Base-by-base conservation (phyloP, 2,113 vertebrate genomes). In the Emydocephalus ijimae region DNA sequence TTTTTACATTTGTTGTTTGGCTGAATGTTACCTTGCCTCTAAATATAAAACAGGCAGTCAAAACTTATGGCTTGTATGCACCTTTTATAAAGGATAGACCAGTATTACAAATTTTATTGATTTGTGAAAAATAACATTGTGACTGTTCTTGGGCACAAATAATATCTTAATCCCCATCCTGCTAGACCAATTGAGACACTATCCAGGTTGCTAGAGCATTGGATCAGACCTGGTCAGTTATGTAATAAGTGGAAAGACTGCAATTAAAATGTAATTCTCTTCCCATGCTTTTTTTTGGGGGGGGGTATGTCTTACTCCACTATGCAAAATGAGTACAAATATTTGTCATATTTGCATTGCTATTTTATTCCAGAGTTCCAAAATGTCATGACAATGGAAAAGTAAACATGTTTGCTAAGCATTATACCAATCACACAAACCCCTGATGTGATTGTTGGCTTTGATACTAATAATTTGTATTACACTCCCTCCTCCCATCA, bases 401-500 rank as follows among this genome's bases (percentile, higher is more conserved):
- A 95, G 85, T 89, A 87, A 93, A 61, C 50, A 69, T 24, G 52
- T 90, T 89, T 91, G 0, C 4, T 92, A 93, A 94, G 85, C 4
- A 0, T 91, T n/a, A 93, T 59, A 57, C 9, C 3, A 5, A 61
- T 93, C 43, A 89, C 91, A 81, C 94, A 94, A 93, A 95, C 11
- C 39, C 88, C 50, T 85, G 52, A 93, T 94, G 87, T 5, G 52
- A 95, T 97, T 97, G 4, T 89, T 95, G 95, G 69, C 56, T 93
- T 94, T 88, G 55, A 48, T 24, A 81, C 55, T 95, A 15, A 50
- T 92, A 91, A 15, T 94, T 96, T 93, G 20, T 45, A 64, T 94
- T 91, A 93, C 24, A 91, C 93, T 94, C 94, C 85, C 93, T 96
- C 88, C 92, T 87, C 88, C 59, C 39, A 26, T 90, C 90, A 94